These are phyloP conservation scores for Macrotis lagotis DNA, from an alignment of 2,113 vertebrate species.

Conservation along the genomic window DNA sequence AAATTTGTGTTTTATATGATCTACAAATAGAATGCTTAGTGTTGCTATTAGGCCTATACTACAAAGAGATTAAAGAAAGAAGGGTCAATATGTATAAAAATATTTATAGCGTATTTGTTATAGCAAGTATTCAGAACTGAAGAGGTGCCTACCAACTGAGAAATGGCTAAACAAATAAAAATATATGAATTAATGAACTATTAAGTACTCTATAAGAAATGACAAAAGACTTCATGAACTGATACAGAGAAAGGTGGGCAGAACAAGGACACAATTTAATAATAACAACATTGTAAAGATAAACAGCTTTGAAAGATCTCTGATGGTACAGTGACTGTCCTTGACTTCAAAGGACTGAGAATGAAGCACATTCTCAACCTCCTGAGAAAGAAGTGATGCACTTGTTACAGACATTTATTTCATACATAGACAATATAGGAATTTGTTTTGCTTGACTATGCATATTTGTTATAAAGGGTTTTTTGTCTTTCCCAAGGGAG, in stretches of 20 bases:
- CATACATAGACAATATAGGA: neutral
- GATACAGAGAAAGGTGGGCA: neutral
- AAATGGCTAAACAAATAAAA: neutral
- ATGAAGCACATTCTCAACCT: neutral
- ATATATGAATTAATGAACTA: neutral
- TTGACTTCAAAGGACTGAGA: neutral
- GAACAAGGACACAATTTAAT: neutral
- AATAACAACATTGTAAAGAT: neutral
- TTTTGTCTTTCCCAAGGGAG: neutral
- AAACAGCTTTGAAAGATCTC: neutral
- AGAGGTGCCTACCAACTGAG: neutral
- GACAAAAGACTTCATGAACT: neutral
- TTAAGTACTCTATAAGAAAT: neutral
- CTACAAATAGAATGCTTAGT: neutral
- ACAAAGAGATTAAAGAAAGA: neutral
- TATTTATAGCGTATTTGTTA: neutral
- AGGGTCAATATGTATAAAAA: neutral
- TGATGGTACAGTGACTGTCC: neutral
- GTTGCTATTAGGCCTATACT: neutral
- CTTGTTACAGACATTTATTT: neutral
- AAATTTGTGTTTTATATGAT: neutral
- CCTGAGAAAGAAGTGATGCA: neutral
- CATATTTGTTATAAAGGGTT: neutral
- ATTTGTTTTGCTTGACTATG: neutral
- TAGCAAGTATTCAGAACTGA: neutral